phyloP scores from a whole-genome alignment of 2,113 vertebrate genomes.

The Strix uralensis region DNA sequence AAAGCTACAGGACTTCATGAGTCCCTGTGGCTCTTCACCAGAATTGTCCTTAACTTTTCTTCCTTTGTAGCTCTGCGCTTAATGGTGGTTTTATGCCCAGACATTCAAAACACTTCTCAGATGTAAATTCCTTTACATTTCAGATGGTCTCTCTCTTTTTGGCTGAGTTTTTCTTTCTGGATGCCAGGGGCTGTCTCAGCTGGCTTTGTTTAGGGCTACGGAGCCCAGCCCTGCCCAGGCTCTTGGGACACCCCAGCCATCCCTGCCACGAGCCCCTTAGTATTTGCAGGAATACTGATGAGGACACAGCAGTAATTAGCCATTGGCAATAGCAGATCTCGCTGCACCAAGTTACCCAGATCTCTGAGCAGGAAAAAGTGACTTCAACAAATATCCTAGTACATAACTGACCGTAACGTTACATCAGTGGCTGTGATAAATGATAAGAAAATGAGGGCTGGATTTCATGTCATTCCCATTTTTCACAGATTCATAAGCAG shows the following conservation, averaged over 20 bases:
- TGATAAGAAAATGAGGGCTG: not conserved
- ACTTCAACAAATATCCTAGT: not conserved
- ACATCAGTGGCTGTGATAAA: not conserved
- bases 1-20: not conserved
- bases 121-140: not conserved
- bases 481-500: not conserved
- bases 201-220: too few relatives aligned
- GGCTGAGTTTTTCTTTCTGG: not conserved
- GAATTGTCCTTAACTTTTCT: not conserved
- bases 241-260: not conserved
- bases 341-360: not conserved
- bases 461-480: not conserved
- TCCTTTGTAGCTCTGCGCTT: not conserved
- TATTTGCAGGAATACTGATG: fast-evolving
- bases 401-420: not conserved
- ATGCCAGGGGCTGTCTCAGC: not conserved
- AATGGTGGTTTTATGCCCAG: not conserved
- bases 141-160: not conserved
- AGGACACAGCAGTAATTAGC: not conserved
- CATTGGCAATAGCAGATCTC: not conserved
- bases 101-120: not conserved
- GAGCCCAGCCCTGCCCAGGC: not conserved
- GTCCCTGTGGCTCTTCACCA: not conserved
- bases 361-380: not conserved
- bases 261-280: fast-evolving